Evolutionary conservation across 1,140 invertebrate genomes (phyloP), one percentile per base, ranked within the genome.

Genomic region (Chrysomallon squamiferum): DNA sequence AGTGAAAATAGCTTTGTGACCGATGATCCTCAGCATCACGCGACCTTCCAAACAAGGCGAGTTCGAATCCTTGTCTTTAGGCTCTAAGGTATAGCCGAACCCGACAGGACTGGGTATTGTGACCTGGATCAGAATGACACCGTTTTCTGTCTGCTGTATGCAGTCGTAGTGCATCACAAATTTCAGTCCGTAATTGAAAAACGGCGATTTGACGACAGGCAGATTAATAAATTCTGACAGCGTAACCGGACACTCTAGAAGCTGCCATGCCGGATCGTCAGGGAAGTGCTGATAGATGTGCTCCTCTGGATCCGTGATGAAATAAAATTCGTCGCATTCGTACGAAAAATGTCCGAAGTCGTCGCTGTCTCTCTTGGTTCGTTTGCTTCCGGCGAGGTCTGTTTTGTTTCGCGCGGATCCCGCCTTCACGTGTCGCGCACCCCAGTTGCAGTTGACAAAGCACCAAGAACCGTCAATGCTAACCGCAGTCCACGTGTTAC

Each of bases 271-370:
- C 38, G 72, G 76, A 66, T 87, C 82, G 71, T 87, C 87, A 0
- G 88, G 88, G 68, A 84, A 88, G 73, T 89, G 88, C 20, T 88
- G 87, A 76, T 85, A 87, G 59, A 88, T 88, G 65, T 89, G 78
- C 38, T 87, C 82, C 63, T 88, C 86, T 2, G 88, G 88, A 72
- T 89, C 88, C 2, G 88, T 88, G 25, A 88, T 80, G 74, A 89
- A 89, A 72, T 85, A 85, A 57, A 85, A 85, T 64, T 85, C 84
- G 52, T 85, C 84, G 73, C 82, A 84, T 58, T 80, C 72, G 74
- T 83, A 84, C 20, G 65, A 77, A 29, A 78, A 73, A 30, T 68
- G 61, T 5, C 47, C 57, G 20, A 61, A 33, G 18, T 65, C 62
- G 30, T 68, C 65, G 27, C 65, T 60, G n/a, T 38, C 20, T 41